Conservation (phyloP, 2,797 vertebrate species). For the Melanotaenia nigrans region DNA sequence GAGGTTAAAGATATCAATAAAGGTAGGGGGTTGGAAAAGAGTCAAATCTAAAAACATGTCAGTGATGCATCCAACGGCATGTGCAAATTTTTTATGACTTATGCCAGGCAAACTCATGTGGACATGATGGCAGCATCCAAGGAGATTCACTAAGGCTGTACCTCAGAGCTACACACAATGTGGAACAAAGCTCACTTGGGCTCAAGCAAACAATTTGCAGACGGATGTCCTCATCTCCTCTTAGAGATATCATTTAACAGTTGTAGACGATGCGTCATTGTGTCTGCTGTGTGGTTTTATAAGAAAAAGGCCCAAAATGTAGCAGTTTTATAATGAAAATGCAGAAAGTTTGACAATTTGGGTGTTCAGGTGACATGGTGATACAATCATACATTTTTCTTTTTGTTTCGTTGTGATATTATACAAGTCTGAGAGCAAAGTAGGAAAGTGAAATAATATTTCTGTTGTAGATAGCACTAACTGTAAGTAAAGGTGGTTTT, state of each 20-base stretch:
- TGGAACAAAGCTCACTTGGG: slow-evolving; percentile 52
- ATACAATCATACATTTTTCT: too few species aligned
- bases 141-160: slow-evolving; percentile 28
- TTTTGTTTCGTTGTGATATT: neutral
- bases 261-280: slow-evolving; percentile 1
- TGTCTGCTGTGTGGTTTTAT: too few species aligned
- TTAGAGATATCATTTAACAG: slow-evolving; percentile 29
- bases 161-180: slow-evolving; percentile 26
- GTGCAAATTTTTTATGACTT: slow-evolving; percentile 25
- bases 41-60: slow-evolving; percentile 14
- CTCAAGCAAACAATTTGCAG: slow-evolving; percentile 52
- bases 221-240: slow-evolving; percentile 36
- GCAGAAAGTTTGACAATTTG: too few species aligned
- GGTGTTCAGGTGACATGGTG: too few species aligned
- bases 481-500: too few species aligned
- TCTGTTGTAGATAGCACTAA: too few species aligned
- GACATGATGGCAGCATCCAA: slow-evolving; percentile 12
- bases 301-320: neutral
- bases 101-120: slow-evolving; percentile 18
- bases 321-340: too few species aligned
- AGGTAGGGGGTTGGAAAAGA: slow-evolving; percentile 12
- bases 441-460: too few species aligned
- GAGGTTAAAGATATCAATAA: slow-evolving; percentile 16
- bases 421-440: neutral
- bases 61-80: slow-evolving; percentile 19